phyloP scores from a whole-genome alignment of 2,113 vertebrate species.

The Myrmecophaga tridactyla region DNA sequence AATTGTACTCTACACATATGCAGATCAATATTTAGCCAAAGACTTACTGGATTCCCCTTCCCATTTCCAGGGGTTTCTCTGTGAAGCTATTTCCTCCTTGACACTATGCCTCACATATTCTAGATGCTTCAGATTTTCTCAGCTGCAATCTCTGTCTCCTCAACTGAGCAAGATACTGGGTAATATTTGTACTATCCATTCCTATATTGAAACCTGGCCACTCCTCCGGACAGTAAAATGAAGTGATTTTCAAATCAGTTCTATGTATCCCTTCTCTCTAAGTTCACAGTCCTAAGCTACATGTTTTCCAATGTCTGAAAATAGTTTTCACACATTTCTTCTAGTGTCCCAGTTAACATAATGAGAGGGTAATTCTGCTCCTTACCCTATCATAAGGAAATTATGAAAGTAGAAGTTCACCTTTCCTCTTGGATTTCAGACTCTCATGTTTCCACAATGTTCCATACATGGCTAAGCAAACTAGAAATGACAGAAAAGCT shows the following conservation, averaged over 20 bases:
- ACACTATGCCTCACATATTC: neutral
- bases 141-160: neutral
- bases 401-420: neutral
- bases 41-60: neutral
- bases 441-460: neutral
- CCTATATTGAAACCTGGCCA: neutral
- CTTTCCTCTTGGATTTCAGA: neutral
- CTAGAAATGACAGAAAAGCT: neutral
- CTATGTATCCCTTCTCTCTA: neutral
- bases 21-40: neutral
- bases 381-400: neutral
- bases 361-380: neutral
- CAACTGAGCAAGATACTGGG: neutral
- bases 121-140: neutral
- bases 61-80: neutral
- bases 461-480: neutral
- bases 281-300: neutral
- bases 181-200: neutral
- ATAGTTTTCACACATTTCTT: neutral
- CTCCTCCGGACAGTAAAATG: neutral
- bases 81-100: neutral
- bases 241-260: neutral
- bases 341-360: neutral
- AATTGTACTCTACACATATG: neutral
- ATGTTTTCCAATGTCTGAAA: neutral